Percentiles rank a stretch among this genome's conserved stretches.
These are phyloP conservation scores for Stictocephala bisonia DNA, from an alignment of 2,888 invertebrate species.

Conservation along the genomic window DNA sequence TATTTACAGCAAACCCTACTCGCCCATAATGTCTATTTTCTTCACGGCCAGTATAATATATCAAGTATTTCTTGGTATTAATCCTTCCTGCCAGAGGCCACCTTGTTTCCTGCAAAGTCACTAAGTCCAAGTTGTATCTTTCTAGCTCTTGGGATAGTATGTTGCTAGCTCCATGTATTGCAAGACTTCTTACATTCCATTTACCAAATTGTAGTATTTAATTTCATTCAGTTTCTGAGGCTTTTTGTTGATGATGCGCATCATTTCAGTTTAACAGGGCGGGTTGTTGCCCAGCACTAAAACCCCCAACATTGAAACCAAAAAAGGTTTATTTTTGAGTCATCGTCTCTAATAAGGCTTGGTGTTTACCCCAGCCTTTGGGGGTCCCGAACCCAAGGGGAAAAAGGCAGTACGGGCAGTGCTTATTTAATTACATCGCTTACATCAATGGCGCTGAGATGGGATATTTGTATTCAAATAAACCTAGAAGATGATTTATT, in stretches of 20 bases:
- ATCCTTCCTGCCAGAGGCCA: constrained; percentile 13
- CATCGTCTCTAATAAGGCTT: too few species aligned
- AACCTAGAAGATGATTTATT: too few species aligned
- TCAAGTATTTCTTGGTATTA: constrained; percentile 6
- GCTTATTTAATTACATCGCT: too few species aligned
- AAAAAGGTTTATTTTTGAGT: too few species aligned
- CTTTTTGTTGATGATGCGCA: constrained; percentile 1
- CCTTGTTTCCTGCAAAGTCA: constrained; percentile 12
- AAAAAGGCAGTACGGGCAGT: too few species aligned
- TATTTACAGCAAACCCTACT: constrained; percentile 30
- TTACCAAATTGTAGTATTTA: neutral
- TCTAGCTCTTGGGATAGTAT: constrained; percentile 9
- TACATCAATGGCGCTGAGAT: too few species aligned
- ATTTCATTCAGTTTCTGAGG: neutral
- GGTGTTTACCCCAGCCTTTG: too few species aligned
- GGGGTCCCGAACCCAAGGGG: too few species aligned
- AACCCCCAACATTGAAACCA: constrained; percentile 42
- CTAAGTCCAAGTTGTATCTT: constrained; percentile 18
- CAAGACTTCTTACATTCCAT: constrained; percentile 22
- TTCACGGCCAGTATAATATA: constrained; percentile 27
- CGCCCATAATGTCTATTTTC: neutral
- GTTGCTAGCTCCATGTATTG: neutral
- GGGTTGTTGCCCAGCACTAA: constrained; percentile 17
- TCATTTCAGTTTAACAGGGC: constrained; percentile 4
- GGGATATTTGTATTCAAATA: too few species aligned